Evolutionary conservation across 2,113 vertebrate species (phyloP), one percentile per base, ranked within the genome.

Genomic region (Semicossyphus pulcher): DNA sequence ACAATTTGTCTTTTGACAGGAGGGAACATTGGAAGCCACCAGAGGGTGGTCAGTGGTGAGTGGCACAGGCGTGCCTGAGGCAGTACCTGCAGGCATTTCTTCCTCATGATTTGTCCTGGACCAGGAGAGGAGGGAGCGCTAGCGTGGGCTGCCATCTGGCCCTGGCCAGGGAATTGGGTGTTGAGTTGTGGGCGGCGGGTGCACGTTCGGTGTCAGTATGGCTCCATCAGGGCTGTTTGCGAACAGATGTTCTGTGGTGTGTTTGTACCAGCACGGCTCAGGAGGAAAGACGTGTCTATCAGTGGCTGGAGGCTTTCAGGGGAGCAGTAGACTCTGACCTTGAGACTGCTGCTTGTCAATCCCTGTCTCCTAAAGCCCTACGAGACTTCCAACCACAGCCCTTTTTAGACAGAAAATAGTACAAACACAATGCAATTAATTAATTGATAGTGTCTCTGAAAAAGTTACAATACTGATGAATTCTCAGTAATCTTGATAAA

Each of bases 191-290:
- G 93, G 94, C 92, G 70, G 86, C 68, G 80, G 75, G 75, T 60
- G 83, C 15, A 83, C 59, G 93, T 93, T 95, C 93, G 84, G 93
- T 98, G 97, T 98, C 97, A 97, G 95, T 93, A 93, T 91, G 92
- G 92, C 94, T 95, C 95, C 95, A 95, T 96, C 96, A 97, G 95
- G 96, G 93, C 96, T 96, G 95, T 96, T 97, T 96, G 94, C 93
- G 96, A 99, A 96, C 98, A 99, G 98, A 99, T 99, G 98, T 99
- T 99, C 94, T 78, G 95, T 90, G 95, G 95, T 95, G 96, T 95
- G 95, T 95, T 95, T 90, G 91, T 95, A 93, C 94, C 94, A 93
- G 94, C 95, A 93, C 90, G 91, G 89, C 96, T 97, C 97, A 94
- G 93, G 96, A 96, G 97, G 95, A 96, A 92, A 91, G 94, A 94